Percentiles rank a stretch among this genome's conserved stretches.
phyloP scores from a whole-genome alignment of 2,113 vertebrate species.

The Entelurus aequoreus region DNA sequence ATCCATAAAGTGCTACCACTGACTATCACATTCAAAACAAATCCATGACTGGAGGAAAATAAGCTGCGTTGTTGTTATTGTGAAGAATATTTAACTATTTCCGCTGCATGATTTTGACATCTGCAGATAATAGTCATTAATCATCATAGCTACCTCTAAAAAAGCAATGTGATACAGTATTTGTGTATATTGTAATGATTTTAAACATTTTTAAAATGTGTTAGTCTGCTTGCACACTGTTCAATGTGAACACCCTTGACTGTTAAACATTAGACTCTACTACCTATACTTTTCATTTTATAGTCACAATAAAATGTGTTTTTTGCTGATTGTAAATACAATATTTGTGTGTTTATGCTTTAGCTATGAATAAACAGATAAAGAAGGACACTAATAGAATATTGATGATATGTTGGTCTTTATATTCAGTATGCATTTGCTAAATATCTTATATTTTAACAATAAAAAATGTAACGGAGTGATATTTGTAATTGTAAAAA shows the following conservation, averaged over 20 bases:
- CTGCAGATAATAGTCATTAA: neutral
- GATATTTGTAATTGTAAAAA: constrained; percentile 30
- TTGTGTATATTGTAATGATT: constrained; percentile 6
- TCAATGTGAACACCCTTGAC: constrained; percentile 33
- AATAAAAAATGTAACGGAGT: constrained; percentile 1
- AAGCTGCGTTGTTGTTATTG: too few species aligned
- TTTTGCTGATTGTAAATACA: constrained; percentile 9
- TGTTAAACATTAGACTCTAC: constrained; percentile 36
- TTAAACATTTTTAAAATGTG: neutral
- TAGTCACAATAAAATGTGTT: constrained; percentile 2
- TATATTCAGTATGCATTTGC: neutral
- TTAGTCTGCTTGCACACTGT: neutral
- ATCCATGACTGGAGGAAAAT: too few species aligned
- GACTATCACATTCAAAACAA: too few species aligned
- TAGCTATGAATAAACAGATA: neutral
- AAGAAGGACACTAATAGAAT: neutral
- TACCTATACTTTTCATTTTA: constrained; percentile 1
- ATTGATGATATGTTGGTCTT: constrained; percentile 37
- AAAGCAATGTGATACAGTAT: constrained; percentile 13
- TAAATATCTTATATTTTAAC: constrained; percentile 10
- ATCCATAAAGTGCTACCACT: too few species aligned
- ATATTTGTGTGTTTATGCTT: constrained; percentile 13
- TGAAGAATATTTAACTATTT: too few species aligned
- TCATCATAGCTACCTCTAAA: constrained; percentile 43
- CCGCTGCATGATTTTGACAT: constrained; percentile 4